phyloP scores from a whole-genome alignment of 2,888 invertebrate species.

The Idaea dimidiata region DNA sequence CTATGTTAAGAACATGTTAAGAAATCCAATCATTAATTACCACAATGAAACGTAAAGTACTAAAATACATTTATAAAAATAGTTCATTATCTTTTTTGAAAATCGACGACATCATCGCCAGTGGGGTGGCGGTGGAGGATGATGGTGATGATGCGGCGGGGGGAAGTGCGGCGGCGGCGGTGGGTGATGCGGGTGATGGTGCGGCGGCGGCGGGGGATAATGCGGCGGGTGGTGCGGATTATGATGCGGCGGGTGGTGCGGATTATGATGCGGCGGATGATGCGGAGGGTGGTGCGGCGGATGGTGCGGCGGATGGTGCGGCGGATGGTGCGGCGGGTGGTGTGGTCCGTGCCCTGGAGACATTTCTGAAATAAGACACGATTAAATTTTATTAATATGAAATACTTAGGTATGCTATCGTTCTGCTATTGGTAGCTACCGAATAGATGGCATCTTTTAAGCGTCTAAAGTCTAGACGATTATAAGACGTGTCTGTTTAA shows the following conservation, averaged over 20 bases:
- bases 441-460: too few relatives aligned
- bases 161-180: slow-evolving; percentile 19
- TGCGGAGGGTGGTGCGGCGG: slow-evolving; percentile 21
- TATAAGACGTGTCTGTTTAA: too few relatives aligned
- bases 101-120: slow-evolving; percentile 10
- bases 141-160: slow-evolving; percentile 14
- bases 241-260: slow-evolving; percentile 15
- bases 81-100: slow-evolving; percentile 21
- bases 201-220: slow-evolving; percentile 18
- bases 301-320: slow-evolving; percentile 22
- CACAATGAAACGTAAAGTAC: too few relatives aligned
- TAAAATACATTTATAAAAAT: slow-evolving; percentile 11
- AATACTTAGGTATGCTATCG: not conserved
- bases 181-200: slow-evolving; percentile 8
- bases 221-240: slow-evolving; percentile 11
- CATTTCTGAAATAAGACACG: slow-evolving; percentile 34
- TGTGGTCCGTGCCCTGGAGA: slow-evolving; percentile 30
- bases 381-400: too few relatives aligned
- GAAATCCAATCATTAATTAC: too few relatives aligned
- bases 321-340: slow-evolving; percentile 24
- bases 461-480: too few relatives aligned
- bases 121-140: slow-evolving; percentile 9
- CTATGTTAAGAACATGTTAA: too few relatives aligned
- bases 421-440: not conserved
- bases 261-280: slow-evolving; percentile 18